These are phyloP conservation scores for Cardiocondyla obscurior DNA, from an alignment of 1,140 invertebrate species.

Conservation along the genomic window DNA sequence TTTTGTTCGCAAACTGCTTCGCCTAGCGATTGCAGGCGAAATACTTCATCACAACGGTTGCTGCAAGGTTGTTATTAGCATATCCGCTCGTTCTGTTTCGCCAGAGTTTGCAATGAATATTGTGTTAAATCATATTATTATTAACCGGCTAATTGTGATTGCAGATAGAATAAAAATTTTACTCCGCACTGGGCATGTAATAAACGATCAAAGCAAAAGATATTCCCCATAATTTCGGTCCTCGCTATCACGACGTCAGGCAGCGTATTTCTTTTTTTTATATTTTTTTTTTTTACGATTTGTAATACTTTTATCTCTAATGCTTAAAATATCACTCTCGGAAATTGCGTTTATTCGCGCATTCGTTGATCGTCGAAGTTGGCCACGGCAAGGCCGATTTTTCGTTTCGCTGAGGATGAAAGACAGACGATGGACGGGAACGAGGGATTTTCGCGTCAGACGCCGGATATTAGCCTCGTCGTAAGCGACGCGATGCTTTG, in stretches of 20 bases:
- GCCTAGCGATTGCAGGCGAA: not conserved
- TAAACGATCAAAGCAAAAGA: not conserved
- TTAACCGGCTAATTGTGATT: not conserved
- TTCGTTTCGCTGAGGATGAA: conserved; percentile 1
- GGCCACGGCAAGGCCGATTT: not conserved
- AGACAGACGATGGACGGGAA: conserved; percentile 40
- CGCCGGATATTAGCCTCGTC: conserved; percentile 58
- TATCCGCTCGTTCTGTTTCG: not conserved
- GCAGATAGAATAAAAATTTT: not conserved
- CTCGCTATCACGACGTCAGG: not conserved
- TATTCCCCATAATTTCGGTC: not conserved
- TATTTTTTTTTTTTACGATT: not conserved
- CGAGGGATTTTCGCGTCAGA: conserved; percentile 59
- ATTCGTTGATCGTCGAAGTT: conserved; percentile 15
- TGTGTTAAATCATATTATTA: not conserved
- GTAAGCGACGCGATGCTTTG: conserved; percentile 15
- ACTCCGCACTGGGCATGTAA: no score
- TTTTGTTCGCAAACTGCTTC: conserved; percentile 48
- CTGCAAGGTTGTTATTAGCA: conserved; percentile 15
- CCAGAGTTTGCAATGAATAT: not conserved
- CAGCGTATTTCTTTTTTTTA: not conserved
- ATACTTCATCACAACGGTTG: conserved; percentile 1
- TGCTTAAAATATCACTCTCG: not conserved
- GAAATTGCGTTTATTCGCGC: not conserved
- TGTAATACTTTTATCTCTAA: not conserved